A percentile compares a stretch with the other conserved stretches of the same genome.
Evolutionary conservation across 2,888 invertebrate species (phyloP).

Genomic region (Periphyllus acericola): DNA sequence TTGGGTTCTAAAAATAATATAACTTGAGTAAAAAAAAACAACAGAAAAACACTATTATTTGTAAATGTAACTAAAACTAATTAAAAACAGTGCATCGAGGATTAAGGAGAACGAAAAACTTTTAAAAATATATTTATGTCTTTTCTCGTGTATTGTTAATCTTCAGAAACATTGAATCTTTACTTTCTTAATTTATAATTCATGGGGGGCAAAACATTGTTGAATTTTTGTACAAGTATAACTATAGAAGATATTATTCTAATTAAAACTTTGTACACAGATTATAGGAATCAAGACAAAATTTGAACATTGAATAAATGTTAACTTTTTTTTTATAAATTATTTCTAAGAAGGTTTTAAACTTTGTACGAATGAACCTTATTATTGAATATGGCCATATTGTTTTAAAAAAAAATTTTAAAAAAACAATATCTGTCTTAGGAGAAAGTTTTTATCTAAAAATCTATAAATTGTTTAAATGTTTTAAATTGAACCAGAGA

Average conservation of each 20-base stretch:
- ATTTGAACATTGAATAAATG: background rate
- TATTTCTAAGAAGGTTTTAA: background rate
- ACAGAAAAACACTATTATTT: background rate
- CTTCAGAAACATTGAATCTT: background rate
- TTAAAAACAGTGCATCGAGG: background rate
- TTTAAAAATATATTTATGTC: background rate
- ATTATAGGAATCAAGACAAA: background rate
- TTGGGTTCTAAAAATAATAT: no score
- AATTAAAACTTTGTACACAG: slow-evolving; percentile 33
- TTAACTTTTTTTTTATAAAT: background rate
- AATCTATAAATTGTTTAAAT: background rate
- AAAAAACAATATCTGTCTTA: background rate
- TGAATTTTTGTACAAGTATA: background rate
- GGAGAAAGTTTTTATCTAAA: background rate
- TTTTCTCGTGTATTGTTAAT: background rate
- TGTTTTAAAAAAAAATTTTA: background rate
- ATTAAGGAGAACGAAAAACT: background rate
- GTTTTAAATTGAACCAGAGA: background rate
- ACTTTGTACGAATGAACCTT: background rate
- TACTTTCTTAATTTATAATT: background rate
- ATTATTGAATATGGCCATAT: background rate
- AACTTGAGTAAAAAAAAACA: background rate
- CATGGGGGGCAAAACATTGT: background rate
- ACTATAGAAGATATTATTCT: background rate
- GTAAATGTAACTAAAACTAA: background rate